Percentiles rank a stretch among this genome's conserved stretches.
Evolutionary conservation across 2,888 invertebrate species (phyloP).

Genomic region (Melieria omissa): DNA sequence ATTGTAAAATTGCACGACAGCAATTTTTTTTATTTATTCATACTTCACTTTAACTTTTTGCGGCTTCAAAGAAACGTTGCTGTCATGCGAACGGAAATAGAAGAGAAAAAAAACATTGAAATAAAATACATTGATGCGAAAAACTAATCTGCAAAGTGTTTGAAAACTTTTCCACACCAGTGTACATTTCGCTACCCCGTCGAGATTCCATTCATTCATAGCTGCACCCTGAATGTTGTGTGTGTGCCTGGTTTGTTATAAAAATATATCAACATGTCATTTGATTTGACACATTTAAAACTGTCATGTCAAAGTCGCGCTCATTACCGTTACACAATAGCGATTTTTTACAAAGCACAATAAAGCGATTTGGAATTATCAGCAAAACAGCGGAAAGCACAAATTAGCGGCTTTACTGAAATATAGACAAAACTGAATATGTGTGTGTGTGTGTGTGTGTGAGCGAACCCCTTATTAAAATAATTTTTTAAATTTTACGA

Average conservation of each 20-base stretch:
- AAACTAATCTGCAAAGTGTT: too few species aligned
- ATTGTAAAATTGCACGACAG: neutral
- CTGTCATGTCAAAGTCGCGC: conserved; percentile 35
- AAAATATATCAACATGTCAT: conserved; percentile 12
- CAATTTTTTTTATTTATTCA: neutral
- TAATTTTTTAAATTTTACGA: too few species aligned
- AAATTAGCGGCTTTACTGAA: conserved; percentile 12
- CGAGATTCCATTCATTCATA: too few species aligned
- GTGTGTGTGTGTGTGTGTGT: neutral
- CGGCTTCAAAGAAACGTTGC: too few species aligned
- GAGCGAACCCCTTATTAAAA: too few species aligned
- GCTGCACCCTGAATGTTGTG: too few species aligned
- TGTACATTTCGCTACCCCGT: too few species aligned
- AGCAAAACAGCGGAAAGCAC: neutral
- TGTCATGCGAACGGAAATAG: neutral
- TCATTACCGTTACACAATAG: conserved; percentile 5
- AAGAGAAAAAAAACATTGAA: neutral
- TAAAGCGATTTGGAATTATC: neutral
- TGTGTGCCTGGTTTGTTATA: too few species aligned
- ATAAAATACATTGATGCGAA: neutral
- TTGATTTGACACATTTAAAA: conserved; percentile 31
- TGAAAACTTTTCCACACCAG: too few species aligned
- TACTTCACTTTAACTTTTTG: neutral
- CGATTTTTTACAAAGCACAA: neutral
- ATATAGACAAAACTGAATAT: neutral